These are phyloP conservation scores for Lepidurus arcticus DNA, from an alignment of 1,140 invertebrate genomes.

Conservation along the genomic window DNA sequence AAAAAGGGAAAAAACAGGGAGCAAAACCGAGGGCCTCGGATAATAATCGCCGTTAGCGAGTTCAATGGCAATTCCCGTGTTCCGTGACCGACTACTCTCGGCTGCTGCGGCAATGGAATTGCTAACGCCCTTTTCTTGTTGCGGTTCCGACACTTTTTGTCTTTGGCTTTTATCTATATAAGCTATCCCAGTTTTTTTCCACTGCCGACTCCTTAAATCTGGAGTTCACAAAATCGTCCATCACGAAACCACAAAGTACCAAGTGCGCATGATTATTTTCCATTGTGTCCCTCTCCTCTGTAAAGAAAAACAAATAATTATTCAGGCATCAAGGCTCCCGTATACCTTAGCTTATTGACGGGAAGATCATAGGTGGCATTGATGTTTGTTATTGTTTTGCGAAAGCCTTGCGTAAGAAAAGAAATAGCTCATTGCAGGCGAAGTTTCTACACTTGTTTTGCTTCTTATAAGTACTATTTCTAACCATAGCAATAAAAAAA, in stretches of 20 bases:
- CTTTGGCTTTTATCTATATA: neutral
- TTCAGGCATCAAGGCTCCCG: too few relatives aligned
- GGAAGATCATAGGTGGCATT: too few relatives aligned
- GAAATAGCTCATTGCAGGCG: too few relatives aligned
- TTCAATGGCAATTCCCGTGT: constrained; percentile 15
- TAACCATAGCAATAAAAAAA: too few relatives aligned
- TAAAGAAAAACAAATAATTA: too few relatives aligned
- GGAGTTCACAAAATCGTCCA: neutral
- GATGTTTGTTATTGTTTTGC: too few relatives aligned
- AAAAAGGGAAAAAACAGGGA: neutral
- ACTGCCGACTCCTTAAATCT: neutral
- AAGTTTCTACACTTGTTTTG: too few relatives aligned
- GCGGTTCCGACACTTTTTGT: neutral
- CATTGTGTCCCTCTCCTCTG: too few relatives aligned
- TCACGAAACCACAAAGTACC: neutral
- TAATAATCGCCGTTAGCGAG: constrained; percentile 18
- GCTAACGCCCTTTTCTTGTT: constrained; percentile 19
- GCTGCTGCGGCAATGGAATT: constrained; percentile 12
- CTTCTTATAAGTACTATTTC: too few relatives aligned
- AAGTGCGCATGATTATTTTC: too few relatives aligned
- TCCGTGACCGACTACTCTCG: neutral
- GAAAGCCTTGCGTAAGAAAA: too few relatives aligned
- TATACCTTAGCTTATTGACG: too few relatives aligned
- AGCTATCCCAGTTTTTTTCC: neutral
- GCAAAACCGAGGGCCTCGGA: neutral